Base-by-base conservation (phyloP, 2,113 vertebrate species). In the Protobothrops mucrosquamatus region DNA sequence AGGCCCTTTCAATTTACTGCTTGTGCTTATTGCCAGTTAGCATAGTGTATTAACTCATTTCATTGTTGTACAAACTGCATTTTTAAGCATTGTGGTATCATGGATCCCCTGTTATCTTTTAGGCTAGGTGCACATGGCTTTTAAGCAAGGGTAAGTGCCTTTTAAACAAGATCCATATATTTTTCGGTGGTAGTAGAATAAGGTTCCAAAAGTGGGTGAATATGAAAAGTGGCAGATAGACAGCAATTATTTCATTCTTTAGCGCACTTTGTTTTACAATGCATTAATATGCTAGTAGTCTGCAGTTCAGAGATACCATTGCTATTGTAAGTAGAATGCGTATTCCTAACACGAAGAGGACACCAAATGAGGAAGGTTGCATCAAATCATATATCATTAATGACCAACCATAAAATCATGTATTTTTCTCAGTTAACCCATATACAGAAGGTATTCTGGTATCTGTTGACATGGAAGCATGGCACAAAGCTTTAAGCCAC, bases 81-180 rank as follows among this genome's bases (percentile, higher is more conserved):
- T 95, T 6, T 1, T 51, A 43, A 90, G 88, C 64, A 81, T 11
- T 20, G 29, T 74, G 51, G 34, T 55, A 23, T 48, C 81, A 43
- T 85, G n/a, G 74, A n/a, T 93, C 0, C 88, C 56, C 34, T 10
- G 92, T 92, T 94, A 91, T 61, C 54, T 93, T 94, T 95, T 92
- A 54, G 69, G 8, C 29, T 88, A 92, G 56, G 74, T 59, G 54
- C n/a, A 54, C 26, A 2, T 89, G 15, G 26, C 54, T 93, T 94
- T 93, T 39, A 64, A 94, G 74, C 92, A 87, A 87, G 34, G 22
- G 6, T 91, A 15, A 93, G 26, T 90, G 39, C 39, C 55, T 89
- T 92, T 92, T 90, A 43, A 93, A n/a, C 4, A 87, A 46, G 51
- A n/a, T 24, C 39, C 4, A 6, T 10, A 0, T 39, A 2, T 14